phyloP scores from a whole-genome alignment of 2,113 vertebrate genomes.

The Pongo pygmaeus region DNA sequence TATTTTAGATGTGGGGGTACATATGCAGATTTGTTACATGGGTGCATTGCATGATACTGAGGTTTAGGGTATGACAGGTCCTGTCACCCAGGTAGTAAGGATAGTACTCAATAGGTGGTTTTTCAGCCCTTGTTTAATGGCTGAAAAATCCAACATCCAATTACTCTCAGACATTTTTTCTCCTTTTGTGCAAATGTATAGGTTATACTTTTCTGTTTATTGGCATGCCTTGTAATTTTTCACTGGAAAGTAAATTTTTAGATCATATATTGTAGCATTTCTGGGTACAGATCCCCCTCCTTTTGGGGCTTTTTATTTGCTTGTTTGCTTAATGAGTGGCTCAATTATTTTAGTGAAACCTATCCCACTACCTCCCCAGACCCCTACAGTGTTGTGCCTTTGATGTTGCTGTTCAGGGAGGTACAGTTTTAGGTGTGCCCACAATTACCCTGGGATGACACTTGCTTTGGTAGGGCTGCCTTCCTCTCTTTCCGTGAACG shows the following conservation, averaged over 20 bases:
- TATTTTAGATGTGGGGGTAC: no score
- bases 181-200: not conserved
- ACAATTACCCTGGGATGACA: not conserved
- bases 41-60: no score
- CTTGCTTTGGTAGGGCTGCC: not conserved
- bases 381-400: not conserved
- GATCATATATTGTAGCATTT: not conserved
- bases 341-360: not conserved
- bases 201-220: not conserved
- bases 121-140: no score
- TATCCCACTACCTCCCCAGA: fast-evolving
- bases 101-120: no score
- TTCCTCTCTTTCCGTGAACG: not conserved
- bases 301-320: not conserved
- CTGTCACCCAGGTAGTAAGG: no score
- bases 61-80: no score
- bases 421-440: not conserved
- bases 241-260: not conserved
- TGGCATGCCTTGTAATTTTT: not conserved
- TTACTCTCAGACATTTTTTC: not conserved
- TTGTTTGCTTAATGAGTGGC: not conserved
- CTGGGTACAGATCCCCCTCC: not conserved
- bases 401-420: not conserved
- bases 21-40: no score
- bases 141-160: not conserved